Evolutionary conservation across 1,140 invertebrate genomes (phyloP).

Genomic region (Drosophila elegans): DNA sequence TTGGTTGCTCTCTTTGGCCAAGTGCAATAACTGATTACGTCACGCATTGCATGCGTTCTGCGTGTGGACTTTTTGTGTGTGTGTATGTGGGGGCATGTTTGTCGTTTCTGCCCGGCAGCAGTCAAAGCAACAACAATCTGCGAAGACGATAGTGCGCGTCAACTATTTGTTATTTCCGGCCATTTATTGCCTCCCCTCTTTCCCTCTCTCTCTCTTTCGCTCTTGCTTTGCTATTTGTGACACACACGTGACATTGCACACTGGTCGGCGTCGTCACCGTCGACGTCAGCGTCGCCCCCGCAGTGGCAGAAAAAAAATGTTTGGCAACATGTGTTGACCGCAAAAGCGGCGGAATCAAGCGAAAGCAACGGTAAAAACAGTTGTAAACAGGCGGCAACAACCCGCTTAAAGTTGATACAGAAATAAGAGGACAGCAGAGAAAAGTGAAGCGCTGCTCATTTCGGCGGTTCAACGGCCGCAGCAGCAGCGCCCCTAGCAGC

Average conservation of each 20-base stretch:
- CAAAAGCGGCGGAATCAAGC: slow-evolving; percentile 54
- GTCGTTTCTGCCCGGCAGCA: slow-evolving; percentile 1
- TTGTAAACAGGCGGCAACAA: slow-evolving; percentile 68
- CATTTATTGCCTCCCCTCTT: slow-evolving; percentile 41
- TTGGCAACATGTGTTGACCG: slow-evolving; percentile 41
- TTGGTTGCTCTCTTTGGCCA: slow-evolving; percentile 9
- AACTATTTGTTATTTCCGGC: slow-evolving; percentile 76
- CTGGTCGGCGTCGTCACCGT: background rate
- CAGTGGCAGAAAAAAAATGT: slow-evolving; percentile 9
- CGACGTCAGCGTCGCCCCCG: slow-evolving; percentile 2
- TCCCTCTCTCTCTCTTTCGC: background rate
- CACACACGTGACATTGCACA: slow-evolving; percentile 28
- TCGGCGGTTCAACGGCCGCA: slow-evolving; percentile 71
- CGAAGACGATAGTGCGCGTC: slow-evolving; percentile 30
- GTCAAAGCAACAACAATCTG: background rate
- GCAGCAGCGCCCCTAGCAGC: slow-evolving; percentile 44
- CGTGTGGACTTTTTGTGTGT: slow-evolving; percentile 1
- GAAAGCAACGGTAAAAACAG: slow-evolving; percentile 74
- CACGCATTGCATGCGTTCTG: slow-evolving; percentile 46
- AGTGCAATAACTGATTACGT: slow-evolving; percentile 55
- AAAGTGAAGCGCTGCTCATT: slow-evolving; percentile 47
- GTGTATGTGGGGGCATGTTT: background rate
- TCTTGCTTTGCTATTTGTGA: slow-evolving; percentile 5
- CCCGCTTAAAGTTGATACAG: slow-evolving; percentile 65
- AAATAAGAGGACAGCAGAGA: slow-evolving; percentile 22